phyloP scores from a whole-genome alignment of 2,113 vertebrate species.

The Strix uralensis region DNA sequence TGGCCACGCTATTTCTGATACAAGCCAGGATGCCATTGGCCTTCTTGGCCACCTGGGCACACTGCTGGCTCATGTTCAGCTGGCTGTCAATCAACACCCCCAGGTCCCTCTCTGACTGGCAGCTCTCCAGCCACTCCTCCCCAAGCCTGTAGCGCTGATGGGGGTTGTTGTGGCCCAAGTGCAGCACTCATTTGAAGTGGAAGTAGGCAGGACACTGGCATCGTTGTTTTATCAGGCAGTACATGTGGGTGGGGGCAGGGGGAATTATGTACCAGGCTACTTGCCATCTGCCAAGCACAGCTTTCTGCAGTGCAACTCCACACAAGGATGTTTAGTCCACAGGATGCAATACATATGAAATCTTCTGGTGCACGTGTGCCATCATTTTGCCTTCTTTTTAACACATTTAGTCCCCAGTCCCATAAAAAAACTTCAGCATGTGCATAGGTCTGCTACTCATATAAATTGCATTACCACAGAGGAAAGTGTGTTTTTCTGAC shows the following conservation, averaged over 20 bases:
- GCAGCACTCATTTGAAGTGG: background rate
- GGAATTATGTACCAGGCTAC: constrained; percentile 48
- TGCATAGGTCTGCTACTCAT: background rate
- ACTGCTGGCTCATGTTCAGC: too few species aligned
- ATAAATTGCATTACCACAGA: background rate
- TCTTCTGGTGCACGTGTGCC: background rate
- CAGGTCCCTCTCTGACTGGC: too few species aligned
- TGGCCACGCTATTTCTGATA: too few species aligned
- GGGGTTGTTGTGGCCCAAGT: too few species aligned
- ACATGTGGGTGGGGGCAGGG: background rate
- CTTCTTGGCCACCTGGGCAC: too few species aligned
- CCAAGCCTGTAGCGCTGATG: too few species aligned
- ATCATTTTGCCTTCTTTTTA: background rate
- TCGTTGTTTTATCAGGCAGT: constrained; percentile 24
- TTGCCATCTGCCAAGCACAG: constrained; percentile 69
- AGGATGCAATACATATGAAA: background rate
- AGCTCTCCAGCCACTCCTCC: too few species aligned
- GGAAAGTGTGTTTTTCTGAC: background rate
- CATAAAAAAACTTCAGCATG: background rate
- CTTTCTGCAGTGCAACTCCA: constrained; percentile 53
- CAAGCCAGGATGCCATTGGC: too few species aligned
- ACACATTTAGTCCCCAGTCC: background rate
- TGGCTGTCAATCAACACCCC: too few species aligned
- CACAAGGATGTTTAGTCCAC: constrained; percentile 59
- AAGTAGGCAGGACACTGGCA: constrained; percentile 14